Percentiles rank a stretch among this genome's conserved stretches.
Evolutionary conservation across 2,797 vertebrate genomes (phyloP).

Genomic region (Acanthurus lineatus): DNA sequence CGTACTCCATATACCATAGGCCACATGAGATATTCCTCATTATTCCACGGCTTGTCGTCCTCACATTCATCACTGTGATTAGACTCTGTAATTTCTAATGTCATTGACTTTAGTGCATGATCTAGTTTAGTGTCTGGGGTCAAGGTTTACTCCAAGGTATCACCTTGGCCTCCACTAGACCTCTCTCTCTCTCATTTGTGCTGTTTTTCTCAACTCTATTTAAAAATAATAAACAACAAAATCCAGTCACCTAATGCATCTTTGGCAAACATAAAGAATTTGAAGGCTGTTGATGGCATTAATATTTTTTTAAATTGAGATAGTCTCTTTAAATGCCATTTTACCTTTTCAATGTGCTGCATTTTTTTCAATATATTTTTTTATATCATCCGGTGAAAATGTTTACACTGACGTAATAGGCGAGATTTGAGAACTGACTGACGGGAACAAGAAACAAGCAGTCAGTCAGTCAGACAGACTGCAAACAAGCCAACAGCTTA

Average conservation of each 20-base stretch:
- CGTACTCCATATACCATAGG: slow-evolving; percentile 56
- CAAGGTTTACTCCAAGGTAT: slow-evolving; percentile 22
- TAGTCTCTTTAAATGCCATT: not conserved
- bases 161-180: slow-evolving; percentile 18
- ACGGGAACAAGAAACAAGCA: too few species aligned
- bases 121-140: slow-evolving; percentile 37
- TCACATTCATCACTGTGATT: slow-evolving; percentile 68
- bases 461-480: too few species aligned
- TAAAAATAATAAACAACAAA: not conserved
- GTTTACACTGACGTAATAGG: too few species aligned
- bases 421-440: too few species aligned
- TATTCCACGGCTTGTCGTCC: slow-evolving; percentile 44
- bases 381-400: too few species aligned
- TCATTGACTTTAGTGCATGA: slow-evolving; percentile 38
- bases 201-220: slow-evolving; percentile 1
- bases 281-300: not conserved
- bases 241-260: not conserved
- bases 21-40: slow-evolving; percentile 56
- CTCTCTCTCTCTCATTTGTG: slow-evolving; percentile 12
- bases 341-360: too few species aligned
- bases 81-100: slow-evolving; percentile 39
- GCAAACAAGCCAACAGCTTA: too few species aligned
- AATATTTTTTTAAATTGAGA: not conserved
- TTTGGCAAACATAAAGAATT: not conserved
- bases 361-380: too few species aligned